These are phyloP conservation scores for Zeus faber DNA, from an alignment of 2,113 vertebrate species.

Conservation along the genomic window DNA sequence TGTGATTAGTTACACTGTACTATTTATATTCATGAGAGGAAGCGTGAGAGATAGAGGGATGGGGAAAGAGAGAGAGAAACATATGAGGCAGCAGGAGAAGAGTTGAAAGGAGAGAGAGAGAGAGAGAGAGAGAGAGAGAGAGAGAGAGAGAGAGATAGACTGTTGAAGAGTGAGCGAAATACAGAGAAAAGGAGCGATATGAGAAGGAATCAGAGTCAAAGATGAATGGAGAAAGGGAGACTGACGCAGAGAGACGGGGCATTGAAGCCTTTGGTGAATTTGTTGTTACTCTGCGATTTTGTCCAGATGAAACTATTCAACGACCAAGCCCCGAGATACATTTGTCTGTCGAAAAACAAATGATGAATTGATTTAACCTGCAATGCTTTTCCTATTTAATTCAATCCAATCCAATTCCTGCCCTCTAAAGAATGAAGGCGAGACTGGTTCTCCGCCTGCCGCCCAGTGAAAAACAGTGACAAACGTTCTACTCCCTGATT, in stretches of 20 bases:
- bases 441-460: no score
- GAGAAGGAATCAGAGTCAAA: background rate
- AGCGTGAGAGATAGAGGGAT: background rate
- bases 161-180: background rate
- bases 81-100: background rate
- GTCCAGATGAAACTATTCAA: no score
- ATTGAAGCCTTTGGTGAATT: no score
- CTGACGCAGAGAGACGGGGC: background rate
- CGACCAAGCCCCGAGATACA: no score
- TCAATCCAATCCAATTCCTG: no score
- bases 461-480: background rate
- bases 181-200: background rate
- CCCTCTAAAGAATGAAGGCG: no score
- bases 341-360: no score
- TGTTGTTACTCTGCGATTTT: no score
- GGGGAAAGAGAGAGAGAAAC: background rate
- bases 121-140: background rate
- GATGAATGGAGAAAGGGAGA: background rate
- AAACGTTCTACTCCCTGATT: no score
- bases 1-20: background rate
- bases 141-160: background rate
- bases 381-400: no score
- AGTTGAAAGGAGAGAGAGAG: slow-evolving; percentile 11
- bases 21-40: background rate
- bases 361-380: no score